Conservation (phyloP, 2,113 vertebrate genomes). For the Pedionomus torquatus region DNA sequence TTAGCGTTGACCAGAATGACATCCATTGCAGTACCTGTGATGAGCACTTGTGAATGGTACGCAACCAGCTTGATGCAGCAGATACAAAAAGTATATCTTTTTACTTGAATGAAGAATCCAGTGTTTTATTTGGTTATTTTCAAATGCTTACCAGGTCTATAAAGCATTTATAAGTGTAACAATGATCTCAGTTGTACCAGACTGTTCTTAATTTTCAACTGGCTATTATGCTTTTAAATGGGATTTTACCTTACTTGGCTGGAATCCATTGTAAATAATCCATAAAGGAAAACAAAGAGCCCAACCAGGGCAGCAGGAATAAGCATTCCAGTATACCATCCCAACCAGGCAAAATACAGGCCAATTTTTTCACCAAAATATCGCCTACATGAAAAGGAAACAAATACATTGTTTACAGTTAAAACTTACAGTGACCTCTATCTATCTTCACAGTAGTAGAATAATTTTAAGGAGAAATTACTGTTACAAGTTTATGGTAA, state of each 20-base stretch:
- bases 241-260: constrained; percentile 94
- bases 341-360: constrained; percentile 97
- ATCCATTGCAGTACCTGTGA: background rate
- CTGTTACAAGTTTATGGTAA: background rate
- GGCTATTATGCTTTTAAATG: background rate
- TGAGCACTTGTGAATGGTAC: background rate
- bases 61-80: background rate
- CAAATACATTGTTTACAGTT: background rate
- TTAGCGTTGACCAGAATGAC: background rate
- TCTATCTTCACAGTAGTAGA: background rate
- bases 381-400: constrained; percentile 76
- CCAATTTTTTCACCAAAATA: constrained; percentile 99
- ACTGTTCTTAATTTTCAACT: background rate
- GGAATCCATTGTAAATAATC: constrained; percentile 95
- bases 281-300: constrained; percentile 97
- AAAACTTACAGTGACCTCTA: background rate
- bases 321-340: constrained; percentile 99
- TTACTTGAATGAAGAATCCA: background rate
- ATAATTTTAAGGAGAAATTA: background rate
- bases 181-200: background rate
- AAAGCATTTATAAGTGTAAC: background rate
- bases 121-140: background rate
- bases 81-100: background rate
- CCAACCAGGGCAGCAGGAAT: constrained; percentile 96
- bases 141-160: background rate